Conservation (phyloP, 2,888 invertebrate species). For the Drosophila multiciliata region DNA sequence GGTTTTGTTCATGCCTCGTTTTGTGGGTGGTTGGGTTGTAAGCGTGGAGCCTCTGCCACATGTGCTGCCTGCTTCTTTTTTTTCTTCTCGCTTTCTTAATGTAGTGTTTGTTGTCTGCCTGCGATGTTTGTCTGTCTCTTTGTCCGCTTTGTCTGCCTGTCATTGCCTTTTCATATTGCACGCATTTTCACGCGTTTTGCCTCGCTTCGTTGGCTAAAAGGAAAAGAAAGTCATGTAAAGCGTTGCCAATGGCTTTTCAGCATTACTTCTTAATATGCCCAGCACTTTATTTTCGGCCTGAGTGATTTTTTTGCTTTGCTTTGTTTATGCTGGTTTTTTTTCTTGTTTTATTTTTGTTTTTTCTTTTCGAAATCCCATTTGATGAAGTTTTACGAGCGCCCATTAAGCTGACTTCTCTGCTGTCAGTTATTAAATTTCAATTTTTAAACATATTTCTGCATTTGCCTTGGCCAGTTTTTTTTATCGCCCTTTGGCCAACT, state of each 20-base stretch:
- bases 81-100: constrained; percentile 2
- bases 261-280: constrained; percentile 72
- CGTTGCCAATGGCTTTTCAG: constrained; percentile 53
- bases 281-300: constrained; percentile 59
- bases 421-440: constrained; percentile 71
- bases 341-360: background rate
- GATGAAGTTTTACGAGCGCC: constrained; percentile 59
- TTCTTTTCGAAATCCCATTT: constrained; percentile 26
- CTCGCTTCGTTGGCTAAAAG: constrained; percentile 44
- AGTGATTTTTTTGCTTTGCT: constrained; percentile 70
- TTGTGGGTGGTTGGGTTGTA: background rate
- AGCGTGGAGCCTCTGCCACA: constrained; percentile 30
- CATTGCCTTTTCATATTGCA: constrained; percentile 59
- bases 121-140: background rate
- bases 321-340: constrained; percentile 11
- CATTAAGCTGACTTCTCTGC: constrained; percentile 61
- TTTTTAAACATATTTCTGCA: constrained; percentile 45
- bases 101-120: constrained; percentile 3
- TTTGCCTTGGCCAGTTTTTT: constrained; percentile 17
- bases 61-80: constrained; percentile 30
- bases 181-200: constrained; percentile 78
- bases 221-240: constrained; percentile 23
- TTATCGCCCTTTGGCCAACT: constrained; percentile 32
- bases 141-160: constrained; percentile 25
- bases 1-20: constrained; percentile 40